phyloP scores from a whole-genome alignment of 2,797 vertebrate genomes.

The Pseudomugil gertrudae region DNA sequence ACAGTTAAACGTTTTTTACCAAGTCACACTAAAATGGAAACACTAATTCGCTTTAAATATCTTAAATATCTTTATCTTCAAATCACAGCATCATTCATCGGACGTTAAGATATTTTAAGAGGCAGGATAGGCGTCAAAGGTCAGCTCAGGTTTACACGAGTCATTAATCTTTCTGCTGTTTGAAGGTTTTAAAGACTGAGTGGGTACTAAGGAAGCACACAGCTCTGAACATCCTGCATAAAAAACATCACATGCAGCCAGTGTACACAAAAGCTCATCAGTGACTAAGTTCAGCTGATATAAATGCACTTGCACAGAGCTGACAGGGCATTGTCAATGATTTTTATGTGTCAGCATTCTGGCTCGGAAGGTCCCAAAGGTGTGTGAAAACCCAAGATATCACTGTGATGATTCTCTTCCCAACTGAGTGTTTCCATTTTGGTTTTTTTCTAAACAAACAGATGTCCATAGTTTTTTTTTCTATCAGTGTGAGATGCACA shows the following conservation, averaged over 20 bases:
- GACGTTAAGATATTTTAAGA: slow-evolving; percentile 41
- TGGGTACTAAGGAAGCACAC: slow-evolving; percentile 49
- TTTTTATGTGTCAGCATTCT: slow-evolving; percentile 42
- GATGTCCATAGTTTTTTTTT: not conserved
- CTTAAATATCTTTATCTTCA: slow-evolving; percentile 6
- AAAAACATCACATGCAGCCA: slow-evolving; percentile 31
- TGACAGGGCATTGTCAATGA: slow-evolving; percentile 51
- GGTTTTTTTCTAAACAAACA: not conserved
- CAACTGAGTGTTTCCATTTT: slow-evolving; percentile 18
- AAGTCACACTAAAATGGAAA: not conserved
- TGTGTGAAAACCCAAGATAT: slow-evolving; percentile 30
- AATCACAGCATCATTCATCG: slow-evolving; percentile 8
- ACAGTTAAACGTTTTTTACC: not conserved
- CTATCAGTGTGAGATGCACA: not conserved
- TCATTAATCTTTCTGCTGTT: slow-evolving; percentile 53
- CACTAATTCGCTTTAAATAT: not conserved
- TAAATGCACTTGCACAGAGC: slow-evolving; percentile 29
- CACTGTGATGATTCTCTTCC: slow-evolving; percentile 13
- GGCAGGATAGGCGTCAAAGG: slow-evolving; percentile 27
- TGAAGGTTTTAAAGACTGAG: slow-evolving; percentile 20
- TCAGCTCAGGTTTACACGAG: slow-evolving; percentile 28
- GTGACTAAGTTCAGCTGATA: slow-evolving; percentile 36
- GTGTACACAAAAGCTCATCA: slow-evolving; percentile 29
- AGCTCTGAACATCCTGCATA: slow-evolving; percentile 49
- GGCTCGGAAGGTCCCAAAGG: slow-evolving; percentile 31